These are phyloP conservation scores for Ctena decussata DNA, from an alignment of 2,888 invertebrate genomes.

Conservation along the genomic window DNA sequence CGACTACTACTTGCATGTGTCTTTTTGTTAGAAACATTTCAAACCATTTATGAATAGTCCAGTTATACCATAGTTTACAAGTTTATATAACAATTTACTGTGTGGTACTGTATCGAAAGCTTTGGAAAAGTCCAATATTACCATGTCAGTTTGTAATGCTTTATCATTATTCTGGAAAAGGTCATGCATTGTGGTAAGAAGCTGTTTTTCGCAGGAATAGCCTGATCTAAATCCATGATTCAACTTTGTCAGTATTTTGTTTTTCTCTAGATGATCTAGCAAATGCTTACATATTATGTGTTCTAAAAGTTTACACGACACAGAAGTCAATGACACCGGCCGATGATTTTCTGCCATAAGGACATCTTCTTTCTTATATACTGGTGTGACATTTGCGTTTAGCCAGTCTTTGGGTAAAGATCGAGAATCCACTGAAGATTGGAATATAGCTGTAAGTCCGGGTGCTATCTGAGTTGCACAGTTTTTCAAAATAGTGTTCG, in stretches of 20 bases:
- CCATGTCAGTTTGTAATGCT: not conserved
- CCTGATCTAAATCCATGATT: conserved; percentile 48
- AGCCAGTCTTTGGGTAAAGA: conserved; percentile 41
- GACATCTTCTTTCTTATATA: conserved; percentile 53
- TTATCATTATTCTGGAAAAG: not conserved
- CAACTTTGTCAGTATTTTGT: conserved; percentile 38
- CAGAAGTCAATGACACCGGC: conserved; percentile 51
- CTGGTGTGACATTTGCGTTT: conserved; percentile 39
- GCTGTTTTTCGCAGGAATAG: conserved; percentile 50
- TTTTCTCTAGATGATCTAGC: conserved; percentile 41
- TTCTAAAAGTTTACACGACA: conserved; percentile 42
- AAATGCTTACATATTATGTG: conserved; percentile 54
- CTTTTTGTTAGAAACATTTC: too few relatives aligned
- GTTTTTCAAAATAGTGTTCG: conserved; percentile 12
- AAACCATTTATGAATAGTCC: too few relatives aligned
- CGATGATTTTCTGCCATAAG: conserved; percentile 46
- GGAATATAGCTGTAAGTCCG: conserved; percentile 27
- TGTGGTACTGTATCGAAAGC: too few relatives aligned
- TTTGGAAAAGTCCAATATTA: not conserved
- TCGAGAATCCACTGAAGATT: not conserved
- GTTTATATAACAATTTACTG: too few relatives aligned
- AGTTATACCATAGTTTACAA: too few relatives aligned
- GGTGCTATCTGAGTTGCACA: conserved; percentile 26
- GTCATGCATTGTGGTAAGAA: not conserved
- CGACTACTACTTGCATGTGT: too few relatives aligned